Base-by-base conservation (phyloP, 1,140 invertebrate genomes). In the Steinernema feltiae region DNA sequence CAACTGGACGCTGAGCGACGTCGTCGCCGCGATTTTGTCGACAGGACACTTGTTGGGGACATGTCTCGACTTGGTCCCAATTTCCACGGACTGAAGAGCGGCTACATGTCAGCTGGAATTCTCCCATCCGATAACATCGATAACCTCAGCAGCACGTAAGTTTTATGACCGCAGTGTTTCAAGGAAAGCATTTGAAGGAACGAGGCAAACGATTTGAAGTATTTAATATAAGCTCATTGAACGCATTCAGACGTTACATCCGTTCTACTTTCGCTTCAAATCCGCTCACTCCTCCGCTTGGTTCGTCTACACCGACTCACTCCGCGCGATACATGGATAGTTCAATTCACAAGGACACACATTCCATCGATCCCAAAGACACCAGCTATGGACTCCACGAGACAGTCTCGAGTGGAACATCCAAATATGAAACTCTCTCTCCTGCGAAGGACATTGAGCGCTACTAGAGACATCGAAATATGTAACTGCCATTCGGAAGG, bases 211-310 rank as follows among this genome's bases (percentile, higher is more conserved):
- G n/a, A n/a, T 69, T 73, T 73, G 7, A 48, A 24, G 71, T 35
- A 0, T 1, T 1, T n/a, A n/a, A 15, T 69, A 21, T 48, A 32
- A 32, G n/a, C n/a, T n/a, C 30, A 74, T 69, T 41, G 53, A 75
- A 48, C 27, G 3, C 72, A 27, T 73, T 73, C 70, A 41, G 72
- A 7, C 29, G 30, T 24, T 35, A 30, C 24, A 46, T 76, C 35
- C 76, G 84, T 12, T 77, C 81, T 21, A 85, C 83, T 15, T 85
- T 83, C 71, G 84, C 84, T 48, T 85, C 84, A 12, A 85, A 85
- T 71, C 84, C 84, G 31, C 72, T 85, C 72, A 86, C 84, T 29
- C 84, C 84, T n/a, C 84, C 85, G 30, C 77, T 83, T 30, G 85
- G 83, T 70, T 79, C 80, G n/a, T 86, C 84, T 18, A 85, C 84